phyloP scores from a whole-genome alignment of 2,888 invertebrate genomes.

The Chloroclystis v-ata region DNA sequence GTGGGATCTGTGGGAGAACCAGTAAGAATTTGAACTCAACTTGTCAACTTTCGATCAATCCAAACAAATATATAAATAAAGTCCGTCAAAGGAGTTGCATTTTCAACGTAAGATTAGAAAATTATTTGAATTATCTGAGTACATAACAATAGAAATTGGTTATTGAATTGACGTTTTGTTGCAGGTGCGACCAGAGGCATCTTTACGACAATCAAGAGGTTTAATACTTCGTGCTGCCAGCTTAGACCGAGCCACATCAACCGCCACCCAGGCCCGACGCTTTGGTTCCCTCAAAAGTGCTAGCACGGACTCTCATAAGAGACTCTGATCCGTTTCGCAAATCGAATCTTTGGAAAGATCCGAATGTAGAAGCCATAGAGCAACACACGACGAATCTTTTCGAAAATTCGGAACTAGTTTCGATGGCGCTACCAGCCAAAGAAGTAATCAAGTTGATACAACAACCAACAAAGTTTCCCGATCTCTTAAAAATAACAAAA shows the following conservation, averaged over 20 bases:
- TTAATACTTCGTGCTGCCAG: conserved; percentile 70
- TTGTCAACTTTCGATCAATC: not conserved
- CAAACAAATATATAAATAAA: no score
- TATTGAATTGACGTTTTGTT: no score
- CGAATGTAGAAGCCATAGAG: conserved; percentile 22
- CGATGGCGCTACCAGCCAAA: not conserved
- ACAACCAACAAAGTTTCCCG: not conserved
- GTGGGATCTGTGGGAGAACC: conserved; percentile 58
- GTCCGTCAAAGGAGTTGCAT: no score
- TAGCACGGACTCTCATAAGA: conserved; percentile 65
- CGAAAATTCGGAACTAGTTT: conserved; percentile 21
- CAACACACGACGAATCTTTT: conserved; percentile 20
- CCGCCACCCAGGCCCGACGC: conserved; percentile 46
- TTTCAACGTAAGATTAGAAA: no score
- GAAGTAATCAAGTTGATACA: not conserved
- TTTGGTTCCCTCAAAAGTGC: conserved; percentile 66
- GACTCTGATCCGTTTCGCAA: conserved; percentile 67
- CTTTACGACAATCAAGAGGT: conserved; percentile 58
- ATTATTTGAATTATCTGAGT: no score
- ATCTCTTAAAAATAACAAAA: conserved; percentile 2
- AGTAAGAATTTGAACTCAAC: conserved; percentile 31
- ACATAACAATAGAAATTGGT: no score
- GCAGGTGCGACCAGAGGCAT: conserved; percentile 49
- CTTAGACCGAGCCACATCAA: conserved; percentile 59
- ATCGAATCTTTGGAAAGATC: conserved; percentile 43